A percentile compares a stretch with the other conserved stretches of the same genome.
These are phyloP conservation scores for Lochmaea crataegi DNA, from an alignment of 2,888 invertebrate genomes.

Conservation along the genomic window DNA sequence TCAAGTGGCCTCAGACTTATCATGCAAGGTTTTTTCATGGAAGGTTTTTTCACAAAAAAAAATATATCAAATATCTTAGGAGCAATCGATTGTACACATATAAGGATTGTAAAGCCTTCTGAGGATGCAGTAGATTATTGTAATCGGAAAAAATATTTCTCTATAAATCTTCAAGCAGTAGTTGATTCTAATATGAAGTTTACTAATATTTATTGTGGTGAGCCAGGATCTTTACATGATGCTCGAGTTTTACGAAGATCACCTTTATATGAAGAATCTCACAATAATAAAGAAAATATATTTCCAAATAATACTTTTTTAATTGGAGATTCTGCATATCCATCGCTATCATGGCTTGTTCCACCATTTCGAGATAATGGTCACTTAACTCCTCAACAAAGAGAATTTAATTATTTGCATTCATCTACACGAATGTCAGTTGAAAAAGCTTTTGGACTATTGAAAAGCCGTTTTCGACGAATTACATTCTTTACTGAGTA, in stretches of 20 bases:
- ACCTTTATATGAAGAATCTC: conserved; percentile 4
- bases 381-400: conserved; percentile 13
- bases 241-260: conserved; percentile 19
- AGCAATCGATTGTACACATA: too few species aligned
- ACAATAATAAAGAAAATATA: conserved; percentile 22
- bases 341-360: conserved; percentile 15
- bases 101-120: too few species aligned
- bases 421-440: conserved; percentile 16
- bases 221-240: neutral
- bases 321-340: conserved; percentile 27
- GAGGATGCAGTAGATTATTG: neutral
- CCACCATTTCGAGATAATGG: conserved; percentile 26
- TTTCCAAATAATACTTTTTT: conserved; percentile 44
- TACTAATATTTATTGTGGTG: conserved; percentile 6
- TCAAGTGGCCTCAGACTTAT: too few species aligned
- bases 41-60: too few species aligned
- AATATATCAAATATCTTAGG: too few species aligned
- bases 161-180: too few species aligned
- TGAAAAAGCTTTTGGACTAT: conserved; percentile 17
- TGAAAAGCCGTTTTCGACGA: conserved; percentile 20
- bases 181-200: neutral
- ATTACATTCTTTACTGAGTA: conserved; percentile 3
- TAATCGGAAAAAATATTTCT: neutral
- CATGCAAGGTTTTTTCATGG: too few species aligned
- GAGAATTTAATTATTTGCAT: conserved; percentile 19